phyloP scores from a whole-genome alignment of 2,888 invertebrate genomes.

The Diarsia mendica region DNA sequence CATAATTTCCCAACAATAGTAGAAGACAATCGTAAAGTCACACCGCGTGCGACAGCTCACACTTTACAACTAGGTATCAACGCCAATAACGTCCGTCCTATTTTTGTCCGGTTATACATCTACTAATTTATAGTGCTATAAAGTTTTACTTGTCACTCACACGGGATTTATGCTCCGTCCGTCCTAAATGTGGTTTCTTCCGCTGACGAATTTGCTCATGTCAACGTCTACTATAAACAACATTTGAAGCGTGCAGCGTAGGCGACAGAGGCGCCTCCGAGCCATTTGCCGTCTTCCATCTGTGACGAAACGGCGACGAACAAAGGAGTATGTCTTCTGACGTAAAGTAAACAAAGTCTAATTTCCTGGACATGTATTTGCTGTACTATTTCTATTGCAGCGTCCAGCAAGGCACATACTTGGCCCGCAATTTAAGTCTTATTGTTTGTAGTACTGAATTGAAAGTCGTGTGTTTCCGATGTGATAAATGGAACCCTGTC shows the following conservation, averaged over 20 bases:
- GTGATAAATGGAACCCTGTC: constrained; percentile 71
- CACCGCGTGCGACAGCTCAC: constrained; percentile 85
- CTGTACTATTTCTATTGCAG: constrained; percentile 58
- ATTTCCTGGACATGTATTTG: constrained; percentile 85
- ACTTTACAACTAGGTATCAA: constrained; percentile 83
- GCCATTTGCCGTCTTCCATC: constrained; percentile 82
- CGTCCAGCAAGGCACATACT: constrained; percentile 24
- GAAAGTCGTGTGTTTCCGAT: constrained; percentile 57
- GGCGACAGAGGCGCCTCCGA: constrained; percentile 82
- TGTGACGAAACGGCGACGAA: constrained; percentile 78
- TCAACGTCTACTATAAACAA: constrained; percentile 82
- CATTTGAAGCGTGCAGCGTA: constrained; percentile 74
- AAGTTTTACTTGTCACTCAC: constrained; percentile 89
- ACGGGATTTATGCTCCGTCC: constrained; percentile 85
- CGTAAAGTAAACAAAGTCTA: constrained; percentile 86
- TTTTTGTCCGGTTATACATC: constrained; percentile 85
- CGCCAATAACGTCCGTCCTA: constrained; percentile 82
- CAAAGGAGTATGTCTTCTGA: constrained; percentile 87
- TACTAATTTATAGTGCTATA: constrained; percentile 88
- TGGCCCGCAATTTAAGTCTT: constrained; percentile 63
- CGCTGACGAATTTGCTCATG: constrained; percentile 88
- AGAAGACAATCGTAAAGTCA: constrained; percentile 78
- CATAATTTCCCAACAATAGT: constrained; percentile 64
- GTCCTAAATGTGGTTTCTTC: constrained; percentile 89
- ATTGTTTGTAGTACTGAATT: constrained; percentile 52